phyloP scores from a whole-genome alignment of 2,113 vertebrate genomes.

The Pontoporia blainvillei region DNA sequence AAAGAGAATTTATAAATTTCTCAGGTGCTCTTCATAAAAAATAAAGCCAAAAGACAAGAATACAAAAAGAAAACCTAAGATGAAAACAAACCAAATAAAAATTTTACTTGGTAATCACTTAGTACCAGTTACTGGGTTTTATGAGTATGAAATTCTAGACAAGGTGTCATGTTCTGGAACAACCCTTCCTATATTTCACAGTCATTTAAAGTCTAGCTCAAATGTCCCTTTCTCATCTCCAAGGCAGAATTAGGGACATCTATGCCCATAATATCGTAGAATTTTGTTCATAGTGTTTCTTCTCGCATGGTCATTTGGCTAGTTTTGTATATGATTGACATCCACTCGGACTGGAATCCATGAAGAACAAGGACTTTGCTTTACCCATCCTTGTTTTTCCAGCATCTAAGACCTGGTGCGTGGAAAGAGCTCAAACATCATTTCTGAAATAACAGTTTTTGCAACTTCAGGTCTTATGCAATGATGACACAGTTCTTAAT shows the following conservation, averaged over 20 bases:
- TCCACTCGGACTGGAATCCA: background rate
- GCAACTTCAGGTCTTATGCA: background rate
- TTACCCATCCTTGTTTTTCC: background rate
- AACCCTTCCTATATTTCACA: background rate
- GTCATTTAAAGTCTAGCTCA: background rate
- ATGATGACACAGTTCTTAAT: background rate
- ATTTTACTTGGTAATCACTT: background rate
- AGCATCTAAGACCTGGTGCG: background rate
- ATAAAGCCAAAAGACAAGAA: background rate
- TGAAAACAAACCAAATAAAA: conserved; percentile 19
- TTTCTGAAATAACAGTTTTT: background rate
- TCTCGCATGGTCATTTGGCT: background rate
- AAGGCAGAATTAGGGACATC: background rate
- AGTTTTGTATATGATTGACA: background rate
- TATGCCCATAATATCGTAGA: background rate
- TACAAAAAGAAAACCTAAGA: conserved; percentile 24
- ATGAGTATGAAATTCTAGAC: conserved; percentile 3
- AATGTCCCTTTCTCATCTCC: background rate
- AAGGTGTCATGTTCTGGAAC: background rate
- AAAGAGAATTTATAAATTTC: conserved; percentile 39
- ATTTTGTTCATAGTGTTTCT: background rate
- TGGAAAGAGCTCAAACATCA: background rate
- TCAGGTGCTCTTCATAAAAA: conserved; percentile 16
- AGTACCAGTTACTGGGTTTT: background rate
- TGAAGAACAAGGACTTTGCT: background rate